Percentiles rank a stretch among this genome's conserved stretches.
Conservation (phyloP, 2,888 invertebrate species). For the Artemia sp. region DNA sequence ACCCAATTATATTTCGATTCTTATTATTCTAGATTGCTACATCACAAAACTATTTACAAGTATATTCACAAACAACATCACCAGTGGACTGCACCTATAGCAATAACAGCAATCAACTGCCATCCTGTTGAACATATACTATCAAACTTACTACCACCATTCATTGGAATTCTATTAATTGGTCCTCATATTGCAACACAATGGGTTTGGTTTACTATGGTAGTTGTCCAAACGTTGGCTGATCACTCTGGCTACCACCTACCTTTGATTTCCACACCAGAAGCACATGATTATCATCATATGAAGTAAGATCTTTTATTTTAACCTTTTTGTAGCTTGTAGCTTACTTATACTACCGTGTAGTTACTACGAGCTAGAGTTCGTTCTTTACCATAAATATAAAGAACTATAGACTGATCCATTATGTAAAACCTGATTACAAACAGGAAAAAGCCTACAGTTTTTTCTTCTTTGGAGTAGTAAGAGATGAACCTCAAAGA, state of each 20-base stretch:
- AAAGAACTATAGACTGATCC: no score
- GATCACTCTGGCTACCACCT: constrained; percentile 71
- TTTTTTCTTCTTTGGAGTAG: no score
- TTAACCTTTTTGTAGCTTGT: no score
- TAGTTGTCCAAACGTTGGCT: constrained; percentile 57
- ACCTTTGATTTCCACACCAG: constrained; percentile 66
- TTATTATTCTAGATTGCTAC: constrained; percentile 43
- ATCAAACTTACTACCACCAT: constrained; percentile 56
- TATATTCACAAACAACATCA: constrained; percentile 70
- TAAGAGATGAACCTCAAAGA: no score
- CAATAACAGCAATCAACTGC: constrained; percentile 61
- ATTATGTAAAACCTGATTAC: no score
- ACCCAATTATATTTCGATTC: no score
- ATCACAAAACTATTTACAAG: constrained; percentile 54
- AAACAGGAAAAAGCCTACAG: no score
- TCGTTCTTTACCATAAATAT: constrained; percentile 29
- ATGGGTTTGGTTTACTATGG: constrained; percentile 57
- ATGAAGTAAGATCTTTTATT: constrained; percentile 43
- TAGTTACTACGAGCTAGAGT: no score
- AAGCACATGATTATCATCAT: constrained; percentile 74
- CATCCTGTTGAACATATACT: constrained; percentile 57
- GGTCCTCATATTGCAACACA: constrained; percentile 58
- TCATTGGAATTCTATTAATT: constrained; percentile 40
- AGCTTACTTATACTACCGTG: no score
- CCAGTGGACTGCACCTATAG: constrained; percentile 71